Evolutionary conservation across 2,113 vertebrate genomes (phyloP).

Genomic region (Sceloporus tristichus): DNA sequence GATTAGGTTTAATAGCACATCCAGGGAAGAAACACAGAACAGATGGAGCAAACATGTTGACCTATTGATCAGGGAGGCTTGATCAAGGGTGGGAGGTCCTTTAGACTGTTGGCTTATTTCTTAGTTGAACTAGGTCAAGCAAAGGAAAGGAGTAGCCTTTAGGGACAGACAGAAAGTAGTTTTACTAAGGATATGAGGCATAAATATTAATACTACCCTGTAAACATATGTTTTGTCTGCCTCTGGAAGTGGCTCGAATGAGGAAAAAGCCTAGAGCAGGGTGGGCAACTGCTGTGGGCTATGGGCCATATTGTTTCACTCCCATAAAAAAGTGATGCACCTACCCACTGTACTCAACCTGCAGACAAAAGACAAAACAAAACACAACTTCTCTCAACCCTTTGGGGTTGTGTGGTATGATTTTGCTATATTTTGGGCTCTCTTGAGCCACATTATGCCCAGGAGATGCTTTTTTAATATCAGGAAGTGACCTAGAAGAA

Average conservation of each 20-base stretch:
- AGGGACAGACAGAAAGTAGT: not conserved
- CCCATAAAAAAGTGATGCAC: no score
- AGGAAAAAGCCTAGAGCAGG: no score
- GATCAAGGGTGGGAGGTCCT: not conserved
- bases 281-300: no score
- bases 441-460: no score
- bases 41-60: not conserved
- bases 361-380: no score
- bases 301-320: no score
- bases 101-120: not conserved
- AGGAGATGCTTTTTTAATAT: no score
- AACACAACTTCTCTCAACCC: no score
- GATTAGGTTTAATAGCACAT: not conserved
- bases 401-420: no score
- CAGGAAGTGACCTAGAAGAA: no score
- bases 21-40: conserved; percentile 6
- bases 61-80: not conserved
- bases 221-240: not conserved
- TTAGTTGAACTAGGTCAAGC: not conserved
- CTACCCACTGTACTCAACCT: no score
- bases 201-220: not conserved
- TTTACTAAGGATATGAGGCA: not conserved
- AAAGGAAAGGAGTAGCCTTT: not conserved
- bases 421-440: no score
- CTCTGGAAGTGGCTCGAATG: not conserved